Base-by-base conservation (phyloP, 2,888 invertebrate genomes). In the Latheticus oryzae region DNA sequence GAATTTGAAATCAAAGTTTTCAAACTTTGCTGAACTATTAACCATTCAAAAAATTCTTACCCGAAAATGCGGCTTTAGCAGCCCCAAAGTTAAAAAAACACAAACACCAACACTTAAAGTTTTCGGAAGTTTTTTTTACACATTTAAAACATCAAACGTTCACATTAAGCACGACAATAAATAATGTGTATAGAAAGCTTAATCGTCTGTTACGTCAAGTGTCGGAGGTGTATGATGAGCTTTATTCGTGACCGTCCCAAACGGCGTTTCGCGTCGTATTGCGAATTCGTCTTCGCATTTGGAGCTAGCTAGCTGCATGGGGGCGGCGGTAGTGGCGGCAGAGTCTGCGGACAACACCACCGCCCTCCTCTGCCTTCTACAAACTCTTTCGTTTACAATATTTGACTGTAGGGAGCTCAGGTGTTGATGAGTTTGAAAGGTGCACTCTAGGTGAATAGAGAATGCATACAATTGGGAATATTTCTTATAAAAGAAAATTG, bases 261-360 rank as follows among this genome's bases (percentile, higher is more conserved):
- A 40, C 40, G 40, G 51, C 38, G 52, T 30, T 40, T 42, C 42
- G 52, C 52, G 52, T 52, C 52, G 42, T 42, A 52, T 52, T 52
- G 52, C 52, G 52, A 52, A 42, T 52, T 40, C 28, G 38, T 8
- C 19, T 11, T 12, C 5, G 5, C 26, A n/a, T n/a, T n/a, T n/a
- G n/a, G n/a, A n/a, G 47, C 47, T 33, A 47, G 47, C 47, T 47
- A 23, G 43, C 43, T 43, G 43, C 43, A 43, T 11, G 43, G 33
- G 33, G 45, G 45, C 9, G 32, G 32, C n/a, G 33, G 47, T 33
- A 33, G 47, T 23, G 47, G 45, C 12, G 45, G 47, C 47, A 33
- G 47, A 47, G 47, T 47, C 47, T 47, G 47, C 47, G 47, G 47
- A 47, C 47, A 47, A 47, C 47, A 19, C 13, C 33, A 8, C 33